Evolutionary conservation across 2,797 vertebrate genomes (phyloP), one percentile per base, ranked within the genome.

Genomic region (Acrocephalus scirpaceus): DNA sequence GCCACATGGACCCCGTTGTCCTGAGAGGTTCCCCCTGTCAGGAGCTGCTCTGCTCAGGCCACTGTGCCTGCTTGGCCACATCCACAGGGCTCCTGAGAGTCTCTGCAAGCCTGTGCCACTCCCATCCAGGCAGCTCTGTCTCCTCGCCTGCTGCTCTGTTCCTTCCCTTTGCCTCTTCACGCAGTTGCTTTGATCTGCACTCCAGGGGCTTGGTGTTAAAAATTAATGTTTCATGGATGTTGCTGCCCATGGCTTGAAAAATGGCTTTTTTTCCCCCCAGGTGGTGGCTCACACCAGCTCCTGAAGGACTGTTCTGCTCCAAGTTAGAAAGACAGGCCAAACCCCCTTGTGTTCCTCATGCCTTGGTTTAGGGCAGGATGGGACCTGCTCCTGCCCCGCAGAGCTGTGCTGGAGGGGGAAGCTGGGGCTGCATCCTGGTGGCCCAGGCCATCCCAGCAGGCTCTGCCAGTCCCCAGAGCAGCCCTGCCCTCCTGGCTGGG

Each of bases 31-130:
- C 30, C 9, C 4, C 5, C 19, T 7, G 10, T 14, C 36, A 10
- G 73, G 30, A 61, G 47, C 60, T 42, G 56, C 30, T 16, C 65
- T 44, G 53, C 15, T 7, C 1, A 0, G 79, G 50, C 15, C 62
- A 10, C 27, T 0, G 0, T 38, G 38, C 29, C 65, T 76, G 38
- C 65, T 7, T 65, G 65, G 65, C 66, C 30, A 1, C 10, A 1
- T 58, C 15, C 26, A 11, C 26, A 15, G 66, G 16, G 60, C 44
- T 80, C 65, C n/a, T 6, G 47, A 27, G 42, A 83, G 69, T 36
- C 1, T 0, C 65, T 6, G 25, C 20, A 1, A 3, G 4, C 13
- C 77, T 0, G 2, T 2, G 5, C 30, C 2, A 2, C 62, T 84
- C 73, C 84, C 58, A 26, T 22, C 5, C 69, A 40, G n/a, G 61